Conservation (phyloP, 1,140 invertebrate genomes). For the Venturia canescens region DNA sequence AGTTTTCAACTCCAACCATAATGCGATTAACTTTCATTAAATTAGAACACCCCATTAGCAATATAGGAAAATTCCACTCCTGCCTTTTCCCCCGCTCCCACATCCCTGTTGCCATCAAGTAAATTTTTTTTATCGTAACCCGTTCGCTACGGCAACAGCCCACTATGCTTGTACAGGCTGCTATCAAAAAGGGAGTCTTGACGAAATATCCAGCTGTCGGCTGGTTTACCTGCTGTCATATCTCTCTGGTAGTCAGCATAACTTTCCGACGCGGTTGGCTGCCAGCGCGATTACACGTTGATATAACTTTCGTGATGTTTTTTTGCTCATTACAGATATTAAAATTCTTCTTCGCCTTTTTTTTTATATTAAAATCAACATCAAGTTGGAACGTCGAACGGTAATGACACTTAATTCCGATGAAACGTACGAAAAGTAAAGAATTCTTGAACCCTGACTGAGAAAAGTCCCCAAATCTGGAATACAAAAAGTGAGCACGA, state of each 20-base stretch:
- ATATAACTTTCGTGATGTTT: neutral
- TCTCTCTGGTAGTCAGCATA: neutral
- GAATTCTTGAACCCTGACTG: too few species aligned
- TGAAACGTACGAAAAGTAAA: too few species aligned
- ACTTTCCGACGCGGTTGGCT: too few species aligned
- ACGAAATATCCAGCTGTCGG: conserved; percentile 1
- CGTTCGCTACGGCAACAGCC: too few species aligned
- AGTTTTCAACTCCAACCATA: conserved; percentile 57
- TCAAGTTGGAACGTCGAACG: too few species aligned
- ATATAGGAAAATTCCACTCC: conserved; percentile 30
- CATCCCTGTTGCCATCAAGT: neutral
- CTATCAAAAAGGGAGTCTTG: neutral
- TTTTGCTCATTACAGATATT: too few species aligned
- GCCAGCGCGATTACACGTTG: neutral
- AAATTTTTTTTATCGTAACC: neutral
- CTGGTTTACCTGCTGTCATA: conserved; percentile 27
- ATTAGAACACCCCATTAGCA: conserved; percentile 57
- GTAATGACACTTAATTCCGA: too few species aligned
- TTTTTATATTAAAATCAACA: too few species aligned
- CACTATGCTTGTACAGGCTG: too few species aligned
- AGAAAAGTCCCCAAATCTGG: too few species aligned
- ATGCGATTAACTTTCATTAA: conserved; percentile 65
- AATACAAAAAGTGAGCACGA: too few species aligned
- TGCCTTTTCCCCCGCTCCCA: conserved; percentile 1
- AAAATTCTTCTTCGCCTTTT: too few species aligned